Conservation (phyloP, 2,797 vertebrate genomes). For the Lithobates pipiens region DNA sequence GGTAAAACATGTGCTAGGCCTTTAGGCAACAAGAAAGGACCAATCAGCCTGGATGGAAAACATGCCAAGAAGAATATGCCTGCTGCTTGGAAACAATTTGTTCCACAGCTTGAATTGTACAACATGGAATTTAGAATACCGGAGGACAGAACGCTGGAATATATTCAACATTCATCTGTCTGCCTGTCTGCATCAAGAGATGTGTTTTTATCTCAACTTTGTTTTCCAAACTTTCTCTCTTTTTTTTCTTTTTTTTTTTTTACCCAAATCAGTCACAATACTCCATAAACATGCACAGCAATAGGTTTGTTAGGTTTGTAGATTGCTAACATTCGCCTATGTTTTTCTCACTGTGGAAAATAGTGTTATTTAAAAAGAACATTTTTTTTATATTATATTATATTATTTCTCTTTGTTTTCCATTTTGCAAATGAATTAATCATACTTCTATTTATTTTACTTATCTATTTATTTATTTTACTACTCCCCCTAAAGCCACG, state of each 20-base stretch:
- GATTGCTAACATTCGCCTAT: no score
- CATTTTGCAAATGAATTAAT: no score
- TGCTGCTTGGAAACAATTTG: slow-evolving; percentile 40
- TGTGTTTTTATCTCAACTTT: slow-evolving; percentile 1
- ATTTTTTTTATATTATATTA: no score
- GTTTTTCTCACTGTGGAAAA: no score
- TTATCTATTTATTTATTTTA: no score
- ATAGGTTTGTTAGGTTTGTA: background rate
- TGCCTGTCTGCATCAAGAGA: slow-evolving; percentile 8
- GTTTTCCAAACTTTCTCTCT: slow-evolving; percentile 10
- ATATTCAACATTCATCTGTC: slow-evolving; percentile 30
- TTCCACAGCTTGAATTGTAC: slow-evolving; percentile 36
- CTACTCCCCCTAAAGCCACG: no score
- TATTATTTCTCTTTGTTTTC: no score
- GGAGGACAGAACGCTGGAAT: slow-evolving; percentile 34
- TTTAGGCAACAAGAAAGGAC: slow-evolving; percentile 18
- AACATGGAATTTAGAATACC: slow-evolving; percentile 19
- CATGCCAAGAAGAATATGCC: slow-evolving; percentile 24
- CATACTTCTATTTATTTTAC: no score
- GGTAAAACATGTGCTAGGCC: slow-evolving; percentile 33
- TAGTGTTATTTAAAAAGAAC: no score
- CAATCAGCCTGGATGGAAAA: slow-evolving; percentile 12
- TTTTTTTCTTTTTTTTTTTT: background rate
- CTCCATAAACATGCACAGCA: background rate
- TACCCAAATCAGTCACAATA: background rate